Evolutionary conservation across 2,888 invertebrate genomes (phyloP).

Genomic region (Melipona beecheii): DNA sequence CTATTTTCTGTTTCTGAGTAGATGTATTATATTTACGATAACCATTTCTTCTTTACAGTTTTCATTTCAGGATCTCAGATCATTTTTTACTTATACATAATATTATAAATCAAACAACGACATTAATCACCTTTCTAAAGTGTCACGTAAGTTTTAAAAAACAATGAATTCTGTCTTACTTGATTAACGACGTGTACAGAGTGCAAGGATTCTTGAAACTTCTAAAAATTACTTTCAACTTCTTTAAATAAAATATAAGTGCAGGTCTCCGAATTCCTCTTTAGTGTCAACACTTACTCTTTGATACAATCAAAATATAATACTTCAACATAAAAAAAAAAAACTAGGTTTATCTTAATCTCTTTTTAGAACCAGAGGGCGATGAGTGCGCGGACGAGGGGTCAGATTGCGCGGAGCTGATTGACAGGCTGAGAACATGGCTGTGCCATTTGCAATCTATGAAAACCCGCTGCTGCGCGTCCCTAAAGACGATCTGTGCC

Average conservation of each 20-base stretch:
- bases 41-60: background rate
- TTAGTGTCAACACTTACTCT: background rate
- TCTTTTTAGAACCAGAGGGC: constrained; percentile 79
- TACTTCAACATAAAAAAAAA: background rate
- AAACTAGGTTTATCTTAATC: background rate
- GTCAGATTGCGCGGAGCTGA: constrained; percentile 83
- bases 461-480: constrained; percentile 83
- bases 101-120: background rate
- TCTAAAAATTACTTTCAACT: background rate
- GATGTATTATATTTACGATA: background rate
- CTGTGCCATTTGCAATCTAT: constrained; percentile 84
- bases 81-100: background rate
- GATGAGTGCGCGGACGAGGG: constrained; percentile 82
- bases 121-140: background rate
- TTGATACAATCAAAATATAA: background rate
- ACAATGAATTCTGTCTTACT: background rate
- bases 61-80: background rate
- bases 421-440: constrained; percentile 84
- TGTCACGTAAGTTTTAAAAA: background rate
- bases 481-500: constrained; percentile 80
- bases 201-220: background rate
- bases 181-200: background rate
- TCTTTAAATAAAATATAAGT: background rate
- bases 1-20: background rate
- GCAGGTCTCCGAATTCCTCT: background rate